A percentile compares a stretch with the other conserved stretches of the same genome.
phyloP scores from a whole-genome alignment of 2,113 vertebrate species.

The Phrynocephalus versicolor region DNA sequence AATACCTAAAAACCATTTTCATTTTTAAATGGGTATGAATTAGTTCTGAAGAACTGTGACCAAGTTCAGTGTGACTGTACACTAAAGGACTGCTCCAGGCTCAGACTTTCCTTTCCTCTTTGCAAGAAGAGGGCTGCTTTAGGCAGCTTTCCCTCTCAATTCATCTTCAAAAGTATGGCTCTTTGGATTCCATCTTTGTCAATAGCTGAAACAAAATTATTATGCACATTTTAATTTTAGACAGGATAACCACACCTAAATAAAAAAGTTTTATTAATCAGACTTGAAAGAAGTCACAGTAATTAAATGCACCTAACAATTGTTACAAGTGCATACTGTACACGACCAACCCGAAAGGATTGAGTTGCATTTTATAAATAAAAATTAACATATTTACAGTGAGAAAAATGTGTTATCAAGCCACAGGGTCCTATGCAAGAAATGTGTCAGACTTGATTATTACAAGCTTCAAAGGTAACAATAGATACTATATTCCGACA shows the following conservation, averaged over 20 bases:
- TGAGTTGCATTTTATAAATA: conserved; percentile 95
- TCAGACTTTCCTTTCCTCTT: no score
- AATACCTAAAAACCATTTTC: no score
- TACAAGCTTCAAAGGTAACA: conserved; percentile 66
- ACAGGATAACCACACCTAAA: conserved; percentile 39
- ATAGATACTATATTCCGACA: conserved; percentile 59
- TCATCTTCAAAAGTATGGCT: not conserved
- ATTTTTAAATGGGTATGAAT: no score
- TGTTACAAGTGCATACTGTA: conserved; percentile 84
- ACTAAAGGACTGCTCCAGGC: no score
- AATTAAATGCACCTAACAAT: conserved; percentile 84
- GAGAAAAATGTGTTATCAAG: conserved; percentile 71
- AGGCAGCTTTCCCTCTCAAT: not conserved
- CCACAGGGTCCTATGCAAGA: conserved; percentile 70
- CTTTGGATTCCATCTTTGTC: not conserved
- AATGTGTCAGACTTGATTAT: conserved; percentile 62
- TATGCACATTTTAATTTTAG: not conserved
- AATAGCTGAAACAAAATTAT: not conserved
- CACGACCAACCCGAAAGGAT: conserved; percentile 97
- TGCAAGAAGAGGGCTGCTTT: no score
- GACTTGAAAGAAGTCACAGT: conserved; percentile 99
- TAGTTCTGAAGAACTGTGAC: no score
- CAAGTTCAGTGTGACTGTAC: no score
- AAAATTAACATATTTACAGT: conserved; percentile 86
- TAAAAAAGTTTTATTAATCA: conserved; percentile 93